These are phyloP conservation scores for Danio rerio DNA, from an alignment of 2,113 vertebrate genomes.

Conservation along the genomic window DNA sequence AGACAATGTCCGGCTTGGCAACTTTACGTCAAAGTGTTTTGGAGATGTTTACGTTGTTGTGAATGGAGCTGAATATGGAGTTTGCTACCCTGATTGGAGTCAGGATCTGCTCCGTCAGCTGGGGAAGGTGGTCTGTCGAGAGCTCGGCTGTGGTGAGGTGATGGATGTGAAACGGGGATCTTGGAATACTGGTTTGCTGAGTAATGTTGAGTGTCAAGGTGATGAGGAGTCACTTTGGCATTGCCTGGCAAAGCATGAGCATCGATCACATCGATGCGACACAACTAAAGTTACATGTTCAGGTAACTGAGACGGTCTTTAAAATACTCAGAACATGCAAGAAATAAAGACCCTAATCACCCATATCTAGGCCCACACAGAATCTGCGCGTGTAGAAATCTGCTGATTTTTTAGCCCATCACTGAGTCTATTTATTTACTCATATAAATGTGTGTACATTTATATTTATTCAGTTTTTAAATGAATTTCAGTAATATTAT, in stretches of 20 bases:
- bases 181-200: neutral
- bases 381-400: too few species aligned
- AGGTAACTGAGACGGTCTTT: slow-evolving; percentile 56
- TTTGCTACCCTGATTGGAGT: slow-evolving; percentile 35
- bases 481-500: too few species aligned
- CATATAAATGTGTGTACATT: too few species aligned
- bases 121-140: slow-evolving; percentile 58
- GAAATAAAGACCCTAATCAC: neutral
- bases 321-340: neutral
- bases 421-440: too few species aligned
- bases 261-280: fast-evolving
- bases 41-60: neutral
- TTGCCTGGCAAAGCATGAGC: slow-evolving; percentile 43
- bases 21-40: slow-evolving; percentile 35
- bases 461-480: too few species aligned
- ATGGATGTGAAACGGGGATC: neutral
- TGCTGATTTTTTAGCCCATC: too few species aligned
- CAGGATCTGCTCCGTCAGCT: fast-evolving
- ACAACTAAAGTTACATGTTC: slow-evolving; percentile 52
- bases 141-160: slow-evolving; percentile 60
- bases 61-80: neutral
- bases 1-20: neutral
- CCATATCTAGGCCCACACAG: too few species aligned
- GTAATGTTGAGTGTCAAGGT: slow-evolving; percentile 50
- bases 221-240: slow-evolving; percentile 65